A percentile compares a stretch with the other conserved stretches of the same genome.
These are phyloP conservation scores for Hedya salicella DNA, from an alignment of 2,888 invertebrate species.

Conservation along the genomic window DNA sequence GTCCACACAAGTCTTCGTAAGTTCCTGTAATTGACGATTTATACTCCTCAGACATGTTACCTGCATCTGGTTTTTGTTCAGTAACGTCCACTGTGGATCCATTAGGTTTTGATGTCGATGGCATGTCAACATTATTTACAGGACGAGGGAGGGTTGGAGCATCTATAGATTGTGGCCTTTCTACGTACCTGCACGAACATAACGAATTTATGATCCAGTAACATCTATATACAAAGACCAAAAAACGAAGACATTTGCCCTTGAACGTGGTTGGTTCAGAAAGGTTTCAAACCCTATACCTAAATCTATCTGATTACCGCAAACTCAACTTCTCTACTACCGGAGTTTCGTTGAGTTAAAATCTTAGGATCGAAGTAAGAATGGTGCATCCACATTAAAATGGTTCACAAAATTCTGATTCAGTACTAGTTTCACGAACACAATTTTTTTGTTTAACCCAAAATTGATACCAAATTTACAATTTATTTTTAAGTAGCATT, in stretches of 20 bases:
- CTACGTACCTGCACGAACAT: constrained; percentile 13
- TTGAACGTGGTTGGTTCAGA: not conserved
- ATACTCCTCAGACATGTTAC: not conserved
- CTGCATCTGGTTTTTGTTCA: constrained; percentile 4
- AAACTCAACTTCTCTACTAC: too few relatives aligned
- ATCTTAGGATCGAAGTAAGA: too few relatives aligned
- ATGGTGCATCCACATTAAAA: too few relatives aligned
- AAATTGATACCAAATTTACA: too few relatives aligned
- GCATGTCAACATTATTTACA: not conserved
- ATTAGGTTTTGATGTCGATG: not conserved
- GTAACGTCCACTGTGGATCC: not conserved
- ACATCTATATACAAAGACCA: not conserved
- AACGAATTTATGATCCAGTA: not conserved
- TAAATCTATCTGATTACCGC: too few relatives aligned
- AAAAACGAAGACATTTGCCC: not conserved
- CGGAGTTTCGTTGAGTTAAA: too few relatives aligned
- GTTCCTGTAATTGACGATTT: constrained; percentile 50
- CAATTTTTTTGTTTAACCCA: too few relatives aligned
- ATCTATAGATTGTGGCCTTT: constrained; percentile 11
- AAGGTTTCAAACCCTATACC: too few relatives aligned
- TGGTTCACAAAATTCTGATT: too few relatives aligned
- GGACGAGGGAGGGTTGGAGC: not conserved
- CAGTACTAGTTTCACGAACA: too few relatives aligned
- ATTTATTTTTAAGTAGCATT: too few relatives aligned
- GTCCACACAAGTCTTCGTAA: constrained; percentile 71